Evolutionary conservation across 2,113 vertebrate genomes (phyloP).

Genomic region (Vidua chalybeata): DNA sequence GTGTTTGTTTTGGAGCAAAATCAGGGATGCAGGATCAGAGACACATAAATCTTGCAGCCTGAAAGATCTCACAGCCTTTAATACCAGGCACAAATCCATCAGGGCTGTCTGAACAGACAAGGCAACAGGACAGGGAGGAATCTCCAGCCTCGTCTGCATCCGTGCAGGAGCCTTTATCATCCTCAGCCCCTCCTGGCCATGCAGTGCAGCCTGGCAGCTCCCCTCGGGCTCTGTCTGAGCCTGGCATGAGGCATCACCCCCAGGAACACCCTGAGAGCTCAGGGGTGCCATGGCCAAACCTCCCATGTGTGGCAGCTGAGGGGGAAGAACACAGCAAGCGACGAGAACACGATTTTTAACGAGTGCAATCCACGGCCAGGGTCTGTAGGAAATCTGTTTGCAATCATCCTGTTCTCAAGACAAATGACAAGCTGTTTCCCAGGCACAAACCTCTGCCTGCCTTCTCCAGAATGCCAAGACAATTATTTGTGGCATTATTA

Average conservation of each 20-base stretch:
- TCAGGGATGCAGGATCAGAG: neutral
- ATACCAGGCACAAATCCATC: neutral
- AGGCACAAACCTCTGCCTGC: conserved; percentile 33
- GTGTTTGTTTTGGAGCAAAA: neutral
- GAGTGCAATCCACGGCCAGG: neutral
- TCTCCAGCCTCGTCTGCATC: neutral
- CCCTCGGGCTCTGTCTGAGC: neutral
- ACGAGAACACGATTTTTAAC: neutral
- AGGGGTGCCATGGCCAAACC: neutral
- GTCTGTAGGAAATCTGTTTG: conserved; percentile 49
- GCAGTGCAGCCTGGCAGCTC: neutral
- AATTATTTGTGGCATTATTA: neutral
- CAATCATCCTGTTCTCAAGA: neutral
- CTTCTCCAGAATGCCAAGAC: conserved; percentile 7
- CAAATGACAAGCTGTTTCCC: conserved; percentile 50
- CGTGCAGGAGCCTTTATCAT: neutral
- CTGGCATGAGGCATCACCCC: neutral
- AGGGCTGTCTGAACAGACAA: neutral
- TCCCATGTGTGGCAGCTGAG: neutral
- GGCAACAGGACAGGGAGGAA: neutral
- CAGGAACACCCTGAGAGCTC: neutral
- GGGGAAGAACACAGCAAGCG: neutral
- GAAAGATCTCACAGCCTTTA: neutral
- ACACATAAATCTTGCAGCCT: neutral
- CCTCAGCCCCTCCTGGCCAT: neutral